Conservation (phyloP, 2,113 vertebrate species). For the Spermophilus dauricus region DNA sequence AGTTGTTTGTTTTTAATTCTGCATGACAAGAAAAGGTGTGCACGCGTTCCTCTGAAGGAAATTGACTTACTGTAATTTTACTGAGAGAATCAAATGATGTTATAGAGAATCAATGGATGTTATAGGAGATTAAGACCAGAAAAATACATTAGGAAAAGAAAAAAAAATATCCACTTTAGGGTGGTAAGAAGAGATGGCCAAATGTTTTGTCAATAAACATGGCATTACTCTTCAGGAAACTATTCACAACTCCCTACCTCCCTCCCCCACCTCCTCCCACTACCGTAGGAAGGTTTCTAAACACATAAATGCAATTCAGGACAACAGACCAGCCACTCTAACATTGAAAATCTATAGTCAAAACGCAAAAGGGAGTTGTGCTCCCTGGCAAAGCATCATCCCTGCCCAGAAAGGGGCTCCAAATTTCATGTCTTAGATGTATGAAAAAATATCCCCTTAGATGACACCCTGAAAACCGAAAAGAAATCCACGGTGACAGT, state of each 20-base stretch:
- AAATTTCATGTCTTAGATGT: not conserved
- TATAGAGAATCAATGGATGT: constrained; percentile 30
- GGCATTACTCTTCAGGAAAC: not conserved
- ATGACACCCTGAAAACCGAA: not conserved
- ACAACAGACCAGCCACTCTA: not conserved
- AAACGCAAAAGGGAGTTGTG: constrained; percentile 40
- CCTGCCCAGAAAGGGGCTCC: not conserved
- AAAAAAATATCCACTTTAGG: not conserved
- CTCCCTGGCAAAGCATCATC: not conserved
- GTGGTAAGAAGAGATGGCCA: not conserved
- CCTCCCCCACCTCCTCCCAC: not conserved
- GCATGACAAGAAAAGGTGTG: not conserved
- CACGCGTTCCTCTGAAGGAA: not conserved
- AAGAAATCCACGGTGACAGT: not conserved
- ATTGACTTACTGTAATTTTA: not conserved
- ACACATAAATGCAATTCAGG: not conserved
- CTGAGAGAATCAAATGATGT: constrained; percentile 24
- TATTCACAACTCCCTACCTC: not conserved
- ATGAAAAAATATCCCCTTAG: not conserved
- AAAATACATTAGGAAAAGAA: constrained; percentile 31
- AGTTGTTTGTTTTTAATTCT: not conserved
- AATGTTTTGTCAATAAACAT: constrained; percentile 2
- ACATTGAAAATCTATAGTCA: constrained; percentile 41
- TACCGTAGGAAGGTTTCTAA: not conserved
- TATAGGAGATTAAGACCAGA: constrained; percentile 22